Percentiles rank a stretch among this genome's conserved stretches.
Evolutionary conservation across 1,140 invertebrate genomes (phyloP).

Genomic region (Panonychus citri): DNA sequence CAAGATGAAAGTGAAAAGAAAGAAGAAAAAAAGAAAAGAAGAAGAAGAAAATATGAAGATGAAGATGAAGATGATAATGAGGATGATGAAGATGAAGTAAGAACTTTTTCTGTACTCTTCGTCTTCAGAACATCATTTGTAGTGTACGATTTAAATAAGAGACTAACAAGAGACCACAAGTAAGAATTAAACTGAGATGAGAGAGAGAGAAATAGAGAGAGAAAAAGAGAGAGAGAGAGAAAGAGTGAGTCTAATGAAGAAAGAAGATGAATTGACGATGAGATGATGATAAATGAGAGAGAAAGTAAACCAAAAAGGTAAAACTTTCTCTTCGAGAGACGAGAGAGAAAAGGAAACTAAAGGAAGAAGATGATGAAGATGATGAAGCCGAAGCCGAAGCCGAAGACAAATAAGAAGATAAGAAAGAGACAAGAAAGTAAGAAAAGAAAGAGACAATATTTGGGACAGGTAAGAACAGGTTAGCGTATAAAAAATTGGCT

Average conservation of each 20-base stretch:
- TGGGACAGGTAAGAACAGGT: not conserved
- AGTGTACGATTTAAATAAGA: not conserved
- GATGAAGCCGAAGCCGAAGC: not conserved
- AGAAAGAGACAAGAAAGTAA: not conserved
- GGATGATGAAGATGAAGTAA: not conserved
- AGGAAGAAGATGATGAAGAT: no score
- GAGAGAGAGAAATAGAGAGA: not conserved
- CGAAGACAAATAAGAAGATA: not conserved
- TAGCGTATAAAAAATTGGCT: no score
- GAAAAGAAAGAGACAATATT: not conserved
- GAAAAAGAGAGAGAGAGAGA: not conserved
- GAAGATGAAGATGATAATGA: not conserved
- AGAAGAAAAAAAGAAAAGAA: not conserved
- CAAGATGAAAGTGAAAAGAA: not conserved
- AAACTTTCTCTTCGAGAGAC: not conserved
- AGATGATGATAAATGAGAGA: not conserved
- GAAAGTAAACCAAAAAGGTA: not conserved
- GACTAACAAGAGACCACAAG: not conserved
- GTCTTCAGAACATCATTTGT: not conserved
- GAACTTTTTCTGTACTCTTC: not conserved
- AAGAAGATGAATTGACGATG: not conserved
- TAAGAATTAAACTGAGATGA: not conserved
- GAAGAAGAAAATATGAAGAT: not conserved
- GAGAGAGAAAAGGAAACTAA: not conserved
- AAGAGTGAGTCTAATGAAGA: not conserved